Conservation (phyloP, 2,888 invertebrate genomes). For the Dasypolia templi region DNA sequence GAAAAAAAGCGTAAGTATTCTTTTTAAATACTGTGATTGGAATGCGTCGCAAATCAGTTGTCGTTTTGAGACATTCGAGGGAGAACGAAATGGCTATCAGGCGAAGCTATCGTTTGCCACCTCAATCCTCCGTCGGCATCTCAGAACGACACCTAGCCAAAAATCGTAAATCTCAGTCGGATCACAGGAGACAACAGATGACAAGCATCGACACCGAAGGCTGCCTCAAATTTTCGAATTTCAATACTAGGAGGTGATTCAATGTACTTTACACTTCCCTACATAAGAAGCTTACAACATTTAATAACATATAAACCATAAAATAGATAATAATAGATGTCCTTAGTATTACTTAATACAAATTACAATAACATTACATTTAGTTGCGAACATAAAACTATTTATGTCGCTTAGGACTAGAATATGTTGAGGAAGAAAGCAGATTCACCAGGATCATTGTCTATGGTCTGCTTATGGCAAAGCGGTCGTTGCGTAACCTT, state of each 20-base stretch:
- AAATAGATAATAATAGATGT: slow-evolving; percentile 84
- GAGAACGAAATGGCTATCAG: not conserved
- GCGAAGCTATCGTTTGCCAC: slow-evolving; percentile 37
- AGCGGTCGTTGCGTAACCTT: slow-evolving; percentile 78
- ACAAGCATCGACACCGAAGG: slow-evolving; percentile 81
- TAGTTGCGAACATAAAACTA: slow-evolving; percentile 87
- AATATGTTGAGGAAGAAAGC: slow-evolving; percentile 90
- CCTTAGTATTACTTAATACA: slow-evolving; percentile 77
- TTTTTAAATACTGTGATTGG: slow-evolving; percentile 85
- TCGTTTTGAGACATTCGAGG: slow-evolving; percentile 41
- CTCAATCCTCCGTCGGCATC: slow-evolving; percentile 17
- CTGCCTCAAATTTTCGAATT: slow-evolving; percentile 74
- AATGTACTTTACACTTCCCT: slow-evolving; percentile 85
- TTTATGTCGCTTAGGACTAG: slow-evolving; percentile 89
- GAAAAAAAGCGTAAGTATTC: slow-evolving; percentile 77
- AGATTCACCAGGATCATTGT: slow-evolving; percentile 85
- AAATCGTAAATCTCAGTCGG: slow-evolving; percentile 80
- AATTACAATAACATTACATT: slow-evolving; percentile 86
- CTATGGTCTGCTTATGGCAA: slow-evolving; percentile 82
- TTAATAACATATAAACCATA: slow-evolving; percentile 83
- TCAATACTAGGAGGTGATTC: slow-evolving; percentile 84
- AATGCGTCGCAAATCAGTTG: slow-evolving; percentile 82
- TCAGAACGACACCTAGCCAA: slow-evolving; percentile 69
- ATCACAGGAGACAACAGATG: slow-evolving; percentile 79
- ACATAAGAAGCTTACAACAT: slow-evolving; percentile 84